phyloP scores from a whole-genome alignment of 2,797 vertebrate genomes.

The Poecilia gillii region DNA sequence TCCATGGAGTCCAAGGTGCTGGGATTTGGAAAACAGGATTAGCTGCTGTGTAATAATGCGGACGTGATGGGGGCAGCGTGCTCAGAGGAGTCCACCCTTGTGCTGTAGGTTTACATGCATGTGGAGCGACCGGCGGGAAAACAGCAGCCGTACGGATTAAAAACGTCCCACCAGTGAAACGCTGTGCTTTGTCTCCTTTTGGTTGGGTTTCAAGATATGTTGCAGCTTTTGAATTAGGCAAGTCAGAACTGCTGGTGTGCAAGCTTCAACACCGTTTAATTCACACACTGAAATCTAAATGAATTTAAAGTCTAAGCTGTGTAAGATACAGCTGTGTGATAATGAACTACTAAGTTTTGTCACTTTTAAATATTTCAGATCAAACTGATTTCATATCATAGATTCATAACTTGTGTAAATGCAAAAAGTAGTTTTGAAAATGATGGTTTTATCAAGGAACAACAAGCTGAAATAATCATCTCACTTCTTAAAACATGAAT shows the following conservation, averaged over 20 bases:
- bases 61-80: conserved; percentile 67
- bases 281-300: not conserved
- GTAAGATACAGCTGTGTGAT: not conserved
- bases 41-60: conserved; percentile 80
- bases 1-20: conserved; percentile 73
- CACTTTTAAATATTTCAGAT: not conserved
- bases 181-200: conserved; percentile 27
- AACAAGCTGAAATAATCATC: not conserved
- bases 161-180: conserved; percentile 51
- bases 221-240: conserved; percentile 47
- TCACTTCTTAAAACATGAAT: not conserved
- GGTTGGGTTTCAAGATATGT: conserved; percentile 60
- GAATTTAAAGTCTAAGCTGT: not conserved
- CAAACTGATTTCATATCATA: not conserved
- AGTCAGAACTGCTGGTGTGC: conserved; percentile 17
- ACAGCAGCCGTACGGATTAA: conserved; percentile 64
- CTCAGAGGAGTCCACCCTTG: conserved; percentile 45
- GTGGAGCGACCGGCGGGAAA: conserved; percentile 16
- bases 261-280: not conserved
- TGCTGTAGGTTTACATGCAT: conserved; percentile 33
- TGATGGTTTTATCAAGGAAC: not conserved
- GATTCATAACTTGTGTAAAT: not conserved
- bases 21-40: conserved; percentile 85
- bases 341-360: not conserved
- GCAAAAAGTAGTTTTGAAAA: no score